A percentile compares a stretch with the other conserved stretches of the same genome.
Evolutionary conservation across 2,113 vertebrate species (phyloP).

Genomic region (Ochotona princeps): DNA sequence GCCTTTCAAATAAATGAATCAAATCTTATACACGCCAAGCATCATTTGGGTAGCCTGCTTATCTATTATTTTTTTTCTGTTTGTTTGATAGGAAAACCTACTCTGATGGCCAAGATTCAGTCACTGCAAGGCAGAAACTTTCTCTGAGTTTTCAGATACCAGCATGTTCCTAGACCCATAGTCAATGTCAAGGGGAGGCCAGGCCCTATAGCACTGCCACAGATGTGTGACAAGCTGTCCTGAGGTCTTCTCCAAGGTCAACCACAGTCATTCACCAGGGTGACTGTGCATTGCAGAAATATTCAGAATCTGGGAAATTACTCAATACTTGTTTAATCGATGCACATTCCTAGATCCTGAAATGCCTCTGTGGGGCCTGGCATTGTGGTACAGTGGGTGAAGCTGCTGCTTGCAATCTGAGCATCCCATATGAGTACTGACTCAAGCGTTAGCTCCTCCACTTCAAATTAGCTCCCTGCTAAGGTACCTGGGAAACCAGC

Average conservation of each 20-base stretch:
- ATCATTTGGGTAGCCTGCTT: too few species aligned
- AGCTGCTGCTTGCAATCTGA: too few species aligned
- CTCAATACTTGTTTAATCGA: neutral
- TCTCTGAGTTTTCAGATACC: neutral
- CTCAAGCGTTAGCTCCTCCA: too few species aligned
- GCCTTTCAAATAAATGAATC: too few species aligned
- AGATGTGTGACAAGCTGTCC: neutral
- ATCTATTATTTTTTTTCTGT: too few species aligned
- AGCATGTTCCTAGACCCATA: neutral
- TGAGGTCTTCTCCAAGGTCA: too few species aligned
- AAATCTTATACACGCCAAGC: too few species aligned
- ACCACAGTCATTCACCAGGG: neutral
- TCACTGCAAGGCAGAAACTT: neutral
- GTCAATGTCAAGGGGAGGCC: neutral
- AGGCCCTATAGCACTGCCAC: neutral
- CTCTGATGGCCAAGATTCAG: neutral
- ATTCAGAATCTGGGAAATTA: neutral
- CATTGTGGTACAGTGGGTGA: too few species aligned
- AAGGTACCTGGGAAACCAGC: too few species aligned
- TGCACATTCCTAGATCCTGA: neutral
- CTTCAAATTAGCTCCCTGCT: too few species aligned
- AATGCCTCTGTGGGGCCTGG: neutral
- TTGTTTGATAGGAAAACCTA: neutral
- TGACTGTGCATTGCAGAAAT: neutral
- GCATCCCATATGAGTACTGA: too few species aligned